These are phyloP conservation scores for Gorsachius goisagi DNA, from an alignment of 2,113 vertebrate genomes.

Conservation along the genomic window DNA sequence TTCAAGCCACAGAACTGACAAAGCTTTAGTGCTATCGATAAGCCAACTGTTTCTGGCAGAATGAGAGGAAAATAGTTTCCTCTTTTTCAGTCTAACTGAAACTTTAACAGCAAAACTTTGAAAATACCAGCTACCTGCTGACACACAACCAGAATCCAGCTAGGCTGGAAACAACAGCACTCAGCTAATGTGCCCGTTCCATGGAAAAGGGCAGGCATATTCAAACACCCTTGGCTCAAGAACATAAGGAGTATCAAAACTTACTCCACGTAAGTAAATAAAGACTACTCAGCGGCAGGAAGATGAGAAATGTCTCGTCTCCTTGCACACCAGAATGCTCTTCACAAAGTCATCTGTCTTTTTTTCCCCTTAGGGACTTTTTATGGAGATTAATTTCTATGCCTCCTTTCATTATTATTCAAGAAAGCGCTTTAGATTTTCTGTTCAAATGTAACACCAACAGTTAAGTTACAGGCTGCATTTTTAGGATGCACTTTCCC, in stretches of 20 bases:
- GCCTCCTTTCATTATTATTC: not conserved
- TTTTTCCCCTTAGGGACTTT: not conserved
- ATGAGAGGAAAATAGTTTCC: not conserved
- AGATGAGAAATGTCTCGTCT: not conserved
- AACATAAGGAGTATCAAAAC: not conserved
- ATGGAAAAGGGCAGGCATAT: not conserved
- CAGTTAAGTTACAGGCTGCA: not conserved
- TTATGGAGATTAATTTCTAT: constrained; percentile 11
- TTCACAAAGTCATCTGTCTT: not conserved
- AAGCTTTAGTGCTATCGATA: not conserved
- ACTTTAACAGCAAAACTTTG: not conserved
- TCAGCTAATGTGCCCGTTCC: accelerated
- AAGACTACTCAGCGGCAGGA: not conserved
- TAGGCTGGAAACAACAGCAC: not conserved
- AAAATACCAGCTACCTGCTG: not conserved
- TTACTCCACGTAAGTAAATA: not conserved
- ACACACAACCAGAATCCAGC: not conserved
- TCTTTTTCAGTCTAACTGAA: not conserved
- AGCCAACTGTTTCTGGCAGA: not conserved
- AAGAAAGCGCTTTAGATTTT: not conserved
- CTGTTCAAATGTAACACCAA: not conserved
- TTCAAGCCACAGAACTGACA: not conserved
- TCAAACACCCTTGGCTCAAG: not conserved
- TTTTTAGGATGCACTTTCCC: not conserved
- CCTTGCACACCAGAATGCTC: not conserved